Evolutionary conservation across 2,888 invertebrate genomes (phyloP).

Genomic region (Eustalomyia histrio): DNA sequence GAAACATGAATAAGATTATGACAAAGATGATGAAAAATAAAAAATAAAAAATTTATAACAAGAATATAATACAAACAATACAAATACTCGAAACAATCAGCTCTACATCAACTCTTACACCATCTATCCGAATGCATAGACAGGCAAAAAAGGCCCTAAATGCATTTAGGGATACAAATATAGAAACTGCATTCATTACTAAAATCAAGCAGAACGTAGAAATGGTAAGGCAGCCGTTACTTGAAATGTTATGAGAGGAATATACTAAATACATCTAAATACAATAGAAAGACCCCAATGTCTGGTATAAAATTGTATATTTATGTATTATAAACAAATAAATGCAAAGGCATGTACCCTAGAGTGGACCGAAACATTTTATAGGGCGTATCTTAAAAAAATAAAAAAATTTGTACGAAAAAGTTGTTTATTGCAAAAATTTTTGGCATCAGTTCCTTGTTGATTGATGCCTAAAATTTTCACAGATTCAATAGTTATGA

Average conservation of each 20-base stretch:
- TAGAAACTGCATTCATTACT: neutral
- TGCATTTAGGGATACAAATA: constrained; percentile 6
- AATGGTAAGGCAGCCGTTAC: neutral
- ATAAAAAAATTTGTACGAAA: too few species aligned
- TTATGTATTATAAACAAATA: neutral
- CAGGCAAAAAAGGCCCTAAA: neutral
- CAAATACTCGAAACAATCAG: neutral
- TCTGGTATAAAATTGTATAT: neutral
- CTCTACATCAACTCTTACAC: neutral
- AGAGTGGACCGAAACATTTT: neutral
- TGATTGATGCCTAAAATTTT: too few species aligned
- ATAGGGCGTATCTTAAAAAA: too few species aligned
- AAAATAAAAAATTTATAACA: neutral
- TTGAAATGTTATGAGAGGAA: neutral
- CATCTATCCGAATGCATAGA: neutral
- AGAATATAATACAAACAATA: neutral
- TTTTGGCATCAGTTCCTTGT: too few species aligned
- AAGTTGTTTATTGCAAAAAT: too few species aligned
- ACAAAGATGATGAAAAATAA: neutral
- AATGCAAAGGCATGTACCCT: neutral
- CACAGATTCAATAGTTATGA: too few species aligned
- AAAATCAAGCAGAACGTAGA: neutral
- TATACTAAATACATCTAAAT: neutral
- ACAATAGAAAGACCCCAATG: constrained; percentile 2
- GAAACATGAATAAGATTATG: neutral